These are phyloP conservation scores for Heliopora coerulea DNA, from an alignment of 92 coral and sea anemone genomes.

Conservation along the genomic window DNA sequence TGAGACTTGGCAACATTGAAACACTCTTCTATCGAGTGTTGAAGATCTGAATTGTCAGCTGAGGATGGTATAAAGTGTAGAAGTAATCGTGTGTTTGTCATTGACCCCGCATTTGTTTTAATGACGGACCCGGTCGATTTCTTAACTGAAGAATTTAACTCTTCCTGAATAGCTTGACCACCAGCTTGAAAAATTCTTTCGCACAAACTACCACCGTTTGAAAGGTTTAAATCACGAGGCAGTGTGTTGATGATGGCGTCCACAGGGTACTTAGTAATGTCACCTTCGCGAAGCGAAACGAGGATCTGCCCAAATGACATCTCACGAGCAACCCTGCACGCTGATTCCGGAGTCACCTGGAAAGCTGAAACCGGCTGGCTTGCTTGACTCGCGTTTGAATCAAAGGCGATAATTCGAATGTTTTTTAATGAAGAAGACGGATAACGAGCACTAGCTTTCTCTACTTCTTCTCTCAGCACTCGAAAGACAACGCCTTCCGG, in stretches of 20 bases:
- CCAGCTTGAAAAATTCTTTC: neutral
- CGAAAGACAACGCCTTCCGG: too few relatives aligned
- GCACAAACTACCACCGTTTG: neutral
- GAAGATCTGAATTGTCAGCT: neutral
- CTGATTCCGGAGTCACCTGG: too few relatives aligned
- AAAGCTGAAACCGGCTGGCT: too few relatives aligned
- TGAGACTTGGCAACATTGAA: neutral
- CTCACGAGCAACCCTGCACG: too few relatives aligned
- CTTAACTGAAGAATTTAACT: neutral
- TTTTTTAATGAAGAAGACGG: too few relatives aligned
- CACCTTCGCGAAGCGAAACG: neutral
- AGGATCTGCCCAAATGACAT: neutral
- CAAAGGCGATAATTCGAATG: too few relatives aligned
- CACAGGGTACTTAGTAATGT: neutral
- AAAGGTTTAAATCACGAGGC: neutral
- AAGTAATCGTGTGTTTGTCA: neutral
- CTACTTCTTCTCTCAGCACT: too few relatives aligned
- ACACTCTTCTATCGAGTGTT: neutral
- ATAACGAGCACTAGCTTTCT: too few relatives aligned
- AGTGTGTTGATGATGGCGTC: conserved; percentile 10
- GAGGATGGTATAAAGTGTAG: neutral
- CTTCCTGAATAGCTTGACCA: neutral
- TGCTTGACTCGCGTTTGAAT: too few relatives aligned
- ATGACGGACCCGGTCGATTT: neutral
- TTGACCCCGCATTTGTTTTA: neutral